A percentile compares a stretch with the other conserved stretches of the same genome.
phyloP scores from a whole-genome alignment of 2,888 invertebrate genomes.

The Melipona beecheii region DNA sequence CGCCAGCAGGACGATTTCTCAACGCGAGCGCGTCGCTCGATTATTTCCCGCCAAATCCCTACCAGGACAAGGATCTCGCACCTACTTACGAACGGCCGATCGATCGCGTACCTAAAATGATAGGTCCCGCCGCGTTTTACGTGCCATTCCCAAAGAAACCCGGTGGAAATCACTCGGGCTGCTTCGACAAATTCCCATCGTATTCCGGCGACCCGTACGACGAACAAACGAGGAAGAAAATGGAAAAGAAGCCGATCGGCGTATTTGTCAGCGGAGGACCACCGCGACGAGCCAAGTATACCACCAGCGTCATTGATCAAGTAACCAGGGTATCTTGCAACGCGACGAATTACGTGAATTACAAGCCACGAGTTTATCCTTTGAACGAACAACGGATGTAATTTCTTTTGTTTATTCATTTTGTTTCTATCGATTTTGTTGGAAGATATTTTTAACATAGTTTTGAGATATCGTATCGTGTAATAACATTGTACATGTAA shows the following conservation, averaged over 20 bases:
- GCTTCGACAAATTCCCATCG: slow-evolving; percentile 81
- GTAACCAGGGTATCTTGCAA: slow-evolving; percentile 78
- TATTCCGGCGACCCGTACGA: slow-evolving; percentile 73
- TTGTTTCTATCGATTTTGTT: too few species aligned
- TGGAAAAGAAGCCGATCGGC: neutral
- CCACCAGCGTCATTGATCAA: slow-evolving; percentile 74
- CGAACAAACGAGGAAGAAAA: slow-evolving; percentile 21
- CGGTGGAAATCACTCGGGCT: slow-evolving; percentile 82
- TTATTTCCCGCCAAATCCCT: slow-evolving; percentile 81
- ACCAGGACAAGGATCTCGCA: slow-evolving; percentile 62
- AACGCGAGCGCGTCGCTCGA: slow-evolving; percentile 66
- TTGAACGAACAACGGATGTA: slow-evolving; percentile 26
- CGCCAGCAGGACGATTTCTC: slow-evolving; percentile 60
- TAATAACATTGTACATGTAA: too few species aligned
- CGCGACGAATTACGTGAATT: slow-evolving; percentile 72
- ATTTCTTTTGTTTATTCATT: neutral
- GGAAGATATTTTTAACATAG: too few species aligned
- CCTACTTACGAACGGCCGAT: slow-evolving; percentile 73
- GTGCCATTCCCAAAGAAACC: slow-evolving; percentile 78
- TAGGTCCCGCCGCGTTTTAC: slow-evolving; percentile 63
- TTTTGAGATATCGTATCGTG: too few species aligned
- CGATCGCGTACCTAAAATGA: slow-evolving; percentile 38
- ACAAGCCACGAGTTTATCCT: slow-evolving; percentile 73
- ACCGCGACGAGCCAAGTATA: slow-evolving; percentile 73
- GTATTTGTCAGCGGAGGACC: slow-evolving; percentile 67